Evolutionary conservation across 2,888 invertebrate species (phyloP).

Genomic region (Chaetoderma sp.): DNA sequence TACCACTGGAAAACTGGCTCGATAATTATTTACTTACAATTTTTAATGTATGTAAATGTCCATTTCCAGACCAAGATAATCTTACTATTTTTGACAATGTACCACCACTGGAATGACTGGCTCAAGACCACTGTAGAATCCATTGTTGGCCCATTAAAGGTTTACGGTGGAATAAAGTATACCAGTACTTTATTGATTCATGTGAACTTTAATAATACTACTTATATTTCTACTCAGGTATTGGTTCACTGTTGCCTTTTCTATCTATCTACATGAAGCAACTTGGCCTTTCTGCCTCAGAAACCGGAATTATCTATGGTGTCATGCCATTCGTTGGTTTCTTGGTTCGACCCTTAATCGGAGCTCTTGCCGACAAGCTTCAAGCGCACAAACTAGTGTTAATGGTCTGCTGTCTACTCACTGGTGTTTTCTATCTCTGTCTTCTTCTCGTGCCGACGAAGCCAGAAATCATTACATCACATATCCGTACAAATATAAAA

Average conservation of each 20-base stretch:
- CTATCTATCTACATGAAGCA: conserved; percentile 83
- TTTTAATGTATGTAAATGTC: no score
- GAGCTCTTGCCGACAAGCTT: conserved; percentile 82
- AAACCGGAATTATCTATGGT: conserved; percentile 83
- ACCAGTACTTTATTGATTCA: no score
- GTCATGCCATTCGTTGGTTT: conserved; percentile 84
- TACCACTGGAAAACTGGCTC: no score
- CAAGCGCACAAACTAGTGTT: conserved; percentile 86
- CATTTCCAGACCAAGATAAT: no score
- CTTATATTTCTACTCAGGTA: conserved; percentile 75
- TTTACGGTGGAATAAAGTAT: no score
- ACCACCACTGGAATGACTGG: no score
- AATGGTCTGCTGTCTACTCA: conserved; percentile 81
- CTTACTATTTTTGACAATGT: no score
- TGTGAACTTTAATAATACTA: no score
- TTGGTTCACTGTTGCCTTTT: conserved; percentile 86
- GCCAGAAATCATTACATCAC: neutral
- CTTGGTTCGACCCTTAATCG: conserved; percentile 82
- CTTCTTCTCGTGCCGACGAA: conserved; percentile 73
- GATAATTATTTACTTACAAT: no score
- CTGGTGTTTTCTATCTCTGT: conserved; percentile 84
- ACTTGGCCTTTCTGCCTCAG: conserved; percentile 80
- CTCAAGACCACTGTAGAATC: no score
- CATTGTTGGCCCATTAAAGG: no score
- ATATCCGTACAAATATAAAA: conserved; percentile 41